Base-by-base conservation (phyloP, 1,140 invertebrate species). In the Anoplophora glabripennis region DNA sequence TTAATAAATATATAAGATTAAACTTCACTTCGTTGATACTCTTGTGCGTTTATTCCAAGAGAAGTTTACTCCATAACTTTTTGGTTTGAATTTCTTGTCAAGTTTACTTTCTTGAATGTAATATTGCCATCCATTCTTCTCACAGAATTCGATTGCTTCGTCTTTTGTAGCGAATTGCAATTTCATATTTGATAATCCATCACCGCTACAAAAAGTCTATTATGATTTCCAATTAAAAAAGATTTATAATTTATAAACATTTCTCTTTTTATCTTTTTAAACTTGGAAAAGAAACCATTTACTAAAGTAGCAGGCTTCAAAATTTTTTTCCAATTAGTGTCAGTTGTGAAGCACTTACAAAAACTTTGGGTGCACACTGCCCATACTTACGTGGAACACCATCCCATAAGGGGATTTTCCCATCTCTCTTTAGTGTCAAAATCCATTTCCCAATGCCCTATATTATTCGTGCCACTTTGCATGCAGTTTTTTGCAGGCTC, bases 341-440 rank as follows among this genome's bases (percentile, higher is more conserved):
- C 8, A 21, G 53, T 18, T 28, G 17, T 59, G 18, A 44, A 2
- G 11, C 11, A 53, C 17, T 48, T n/a, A 47, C 35, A 49, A 17
- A 53, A 61, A 12, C 7, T 21, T 21, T 7, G 10, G 28, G 17
- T 46, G 8, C 12, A 18, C 11, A 17, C 21, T 10, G 11, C 15
- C 12, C 38, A 18, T 47, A 57, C 84, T 84, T 79, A 94, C 93
- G 85, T 88, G 1, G 95, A 98, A 8, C 86, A 79, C 96, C 97
- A 99, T 40, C 97, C 97, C 90, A 99, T 99, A 0, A 98, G 81
- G 1, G 93, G 94, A 79, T 99, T 99, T 77, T 99, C 96, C 97
- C 98, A 99, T 67, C 98, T 83, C 77, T 98, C 90, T 63, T 92
- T 84, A 12, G 87, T 94, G 67, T 99, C 96, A 81, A 99, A 98